Base-by-base conservation (phyloP, 2,797 vertebrate genomes). In the Zenarchopterus dispar region DNA sequence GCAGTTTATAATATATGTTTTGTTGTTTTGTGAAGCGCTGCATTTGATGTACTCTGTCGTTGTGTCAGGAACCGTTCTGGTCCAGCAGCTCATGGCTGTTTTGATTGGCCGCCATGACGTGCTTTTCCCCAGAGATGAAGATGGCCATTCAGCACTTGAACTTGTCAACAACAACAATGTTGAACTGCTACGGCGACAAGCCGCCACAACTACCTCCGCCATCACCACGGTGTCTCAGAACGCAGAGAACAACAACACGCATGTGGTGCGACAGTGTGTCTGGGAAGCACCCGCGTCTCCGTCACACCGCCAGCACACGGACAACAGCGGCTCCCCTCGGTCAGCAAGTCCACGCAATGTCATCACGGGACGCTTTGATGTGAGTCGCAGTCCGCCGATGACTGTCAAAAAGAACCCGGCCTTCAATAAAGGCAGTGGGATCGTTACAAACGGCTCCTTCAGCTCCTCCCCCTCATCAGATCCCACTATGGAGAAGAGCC, bases 371-470 rank as follows among this genome's bases (percentile, higher is more conserved):
- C 95, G 94, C 58, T 91, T 94, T 1, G 97, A 99, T 55, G 77
- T 95, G 48, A 89, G 93, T 1, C 93, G 96, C 76, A 99, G 97
- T 68, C 97, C 97, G 0, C 96, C 97, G 0, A 89, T 95, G 50
- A 94, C 75, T 0, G 92, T 99, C 8, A 99, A 99, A 77, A 99
- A 99, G 90, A 99, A 99, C 78, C 96, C 97, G 0, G 96, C 97
- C 1, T 98, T 97, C 82, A 96, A 87, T 54, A 99, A 99, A 86
- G 97, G 97, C 26, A 97, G 97, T 0, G 97, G 97, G 18, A 99
- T 99, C 17, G 97, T 99, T 56, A 99, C 97, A 44, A 99, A 99
- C 0, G 97, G 97, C 11, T 99, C 97, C 18, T 99, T 99, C 83
- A 98, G 97, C 93, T 97, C 95, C 0, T 93, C 93, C 0, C 89